Base-by-base conservation (phyloP, 92 coral and sea anemone genomes). In the Epizoanthus stellaris region DNA sequence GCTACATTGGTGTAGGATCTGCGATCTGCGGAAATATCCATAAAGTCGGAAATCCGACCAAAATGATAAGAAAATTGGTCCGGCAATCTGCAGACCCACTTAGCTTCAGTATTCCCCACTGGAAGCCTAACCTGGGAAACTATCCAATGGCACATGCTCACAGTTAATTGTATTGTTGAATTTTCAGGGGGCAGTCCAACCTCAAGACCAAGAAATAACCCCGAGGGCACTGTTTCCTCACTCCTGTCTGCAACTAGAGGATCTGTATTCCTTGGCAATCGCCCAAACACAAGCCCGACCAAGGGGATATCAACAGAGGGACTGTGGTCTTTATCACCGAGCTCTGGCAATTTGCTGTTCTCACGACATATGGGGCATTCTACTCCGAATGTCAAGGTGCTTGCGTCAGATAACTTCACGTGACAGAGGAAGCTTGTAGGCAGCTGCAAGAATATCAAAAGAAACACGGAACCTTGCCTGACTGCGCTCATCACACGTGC, bases 341-440 rank as follows among this genome's bases (percentile, higher is more conserved):
- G 16, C 59, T 20, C 73, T 79, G 73, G 83, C 19, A 79, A 52
- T 14, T 43, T 79, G 25, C 23, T 79, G 20, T 79, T 79, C 19
- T 79, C 83, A 20, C 71, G 83, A 1, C 83, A 79, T 45, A 79
- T 79, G 83, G 72, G 53, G 25, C 83, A 7, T 64, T 79, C 83
- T 3, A 62, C 60, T 53, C 83, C 83, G 23, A 79, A 79, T 79
- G 73, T 79, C 16, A 79, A 79, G 47, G 49, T 79, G 39, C 42
- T 79, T 62, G 83, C 73, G 30, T 11, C 83, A 42, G 60, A 79
- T 63, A 42, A 21, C 15, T 63, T 79, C 59, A 63, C 60, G 30
- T 79, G 73, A 63, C 70, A 63, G 49, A 23, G 20, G 53, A 56
- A 30, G 16, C 9, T 3, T 52, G 56, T 52, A 52, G 56, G 56